Base-by-base conservation (phyloP, 2,888 invertebrate genomes). In the Lasioglossum pauxillum region DNA sequence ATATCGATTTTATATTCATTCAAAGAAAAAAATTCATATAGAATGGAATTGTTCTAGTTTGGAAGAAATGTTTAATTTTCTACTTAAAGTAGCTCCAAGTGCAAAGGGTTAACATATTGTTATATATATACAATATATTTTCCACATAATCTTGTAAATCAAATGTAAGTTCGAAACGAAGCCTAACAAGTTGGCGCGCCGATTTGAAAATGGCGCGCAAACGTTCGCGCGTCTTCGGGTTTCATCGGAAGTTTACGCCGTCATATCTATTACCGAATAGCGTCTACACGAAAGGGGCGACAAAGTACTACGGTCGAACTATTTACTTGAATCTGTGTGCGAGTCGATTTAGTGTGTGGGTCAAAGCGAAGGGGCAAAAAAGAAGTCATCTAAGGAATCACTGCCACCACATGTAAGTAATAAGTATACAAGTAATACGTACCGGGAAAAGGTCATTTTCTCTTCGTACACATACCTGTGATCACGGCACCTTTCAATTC, bases 311-410 rank as follows among this genome's bases (percentile, higher is more conserved):
- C 87, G 84, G 86, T 89, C 85, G 84, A 88, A 88, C 80, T 84
- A 84, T 83, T 78, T 88, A 80, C 78, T 82, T 84, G 84, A 90
- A 78, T 81, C 83, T 79, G 85, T 86, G 85, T 87, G 90, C 83
- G 89, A 85, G 88, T 86, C 85, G 82, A 85, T 87, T 85, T 80
- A 78, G 86, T 87, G 90, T 88, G 89, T 83, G 80, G 88, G 87
- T 86, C 78, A 88, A 85, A 90, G 86, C 88, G 86, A 89, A 89
- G 89, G 84, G 85, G 85, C 89, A 92, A 92, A 93, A 92, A 93
- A 92, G 89, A 91, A 92, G 91, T 92, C 90, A 90, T 88, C 91
- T 88, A 87, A 86, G 91, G 80, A 89, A 82, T 89, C 81, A 84
- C 86, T 83, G 80, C 80, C 76, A 78, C 78, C 75, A 81, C 80